Percentiles rank a stretch among this genome's conserved stretches.
phyloP scores from a whole-genome alignment of 2,888 invertebrate genomes.

The Machimus rusticus region DNA sequence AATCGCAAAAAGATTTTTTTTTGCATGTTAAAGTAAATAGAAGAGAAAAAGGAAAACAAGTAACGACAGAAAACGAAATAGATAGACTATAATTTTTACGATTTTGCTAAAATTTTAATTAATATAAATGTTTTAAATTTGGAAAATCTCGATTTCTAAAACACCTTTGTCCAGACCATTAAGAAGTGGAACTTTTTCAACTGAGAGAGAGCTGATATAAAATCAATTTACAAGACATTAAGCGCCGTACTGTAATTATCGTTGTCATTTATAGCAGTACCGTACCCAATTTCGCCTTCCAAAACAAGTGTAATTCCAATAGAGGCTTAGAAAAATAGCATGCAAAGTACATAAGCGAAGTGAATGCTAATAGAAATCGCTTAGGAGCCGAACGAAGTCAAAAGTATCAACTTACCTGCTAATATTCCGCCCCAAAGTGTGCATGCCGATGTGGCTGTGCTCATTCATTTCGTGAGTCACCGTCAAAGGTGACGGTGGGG shows the following conservation, averaged over 20 bases:
- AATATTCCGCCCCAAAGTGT: constrained; percentile 64
- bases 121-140: too few relatives aligned
- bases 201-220: too few relatives aligned
- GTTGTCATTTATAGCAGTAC: not conserved
- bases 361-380: not conserved
- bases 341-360: not conserved
- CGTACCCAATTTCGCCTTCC: not conserved
- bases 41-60: not conserved
- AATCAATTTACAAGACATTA: too few relatives aligned
- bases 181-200: too few relatives aligned
- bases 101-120: not conserved
- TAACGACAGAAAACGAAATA: not conserved
- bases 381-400: not conserved
- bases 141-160: too few relatives aligned
- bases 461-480: constrained; percentile 67
- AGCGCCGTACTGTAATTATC: not conserved
- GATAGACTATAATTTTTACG: not conserved
- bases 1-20: constrained; percentile 2
- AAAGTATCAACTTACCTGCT: constrained; percentile 56
- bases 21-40: not conserved
- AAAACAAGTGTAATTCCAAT: not conserved
- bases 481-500: constrained; percentile 84
- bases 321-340: not conserved
- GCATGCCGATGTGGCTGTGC: constrained; percentile 65
- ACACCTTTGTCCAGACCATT: too few relatives aligned